A percentile compares a stretch with the other conserved stretches of the same genome.
phyloP scores from a whole-genome alignment of 2,888 invertebrate species.

The Halocaridina rubra region DNA sequence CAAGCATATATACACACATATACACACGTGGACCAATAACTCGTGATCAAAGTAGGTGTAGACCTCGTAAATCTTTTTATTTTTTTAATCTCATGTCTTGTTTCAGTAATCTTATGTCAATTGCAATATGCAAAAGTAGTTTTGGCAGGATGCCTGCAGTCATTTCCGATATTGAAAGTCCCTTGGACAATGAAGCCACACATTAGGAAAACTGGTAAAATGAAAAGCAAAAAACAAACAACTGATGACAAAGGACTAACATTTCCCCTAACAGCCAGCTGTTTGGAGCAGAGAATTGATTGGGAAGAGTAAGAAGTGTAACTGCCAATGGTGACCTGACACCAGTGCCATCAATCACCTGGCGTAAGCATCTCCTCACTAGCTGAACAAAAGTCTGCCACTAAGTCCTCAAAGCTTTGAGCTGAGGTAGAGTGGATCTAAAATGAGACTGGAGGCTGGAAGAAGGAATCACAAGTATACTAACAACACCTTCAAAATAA shows the following conservation, averaged over 20 bases:
- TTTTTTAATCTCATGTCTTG: neutral
- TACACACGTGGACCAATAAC: neutral
- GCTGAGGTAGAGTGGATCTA: slow-evolving; percentile 6
- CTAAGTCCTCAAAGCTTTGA: slow-evolving; percentile 21
- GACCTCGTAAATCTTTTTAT: slow-evolving; percentile 10
- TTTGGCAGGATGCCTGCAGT: slow-evolving; percentile 32
- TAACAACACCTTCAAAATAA: slow-evolving; percentile 55
- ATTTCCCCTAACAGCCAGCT: slow-evolving; percentile 52
- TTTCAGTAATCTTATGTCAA: neutral
- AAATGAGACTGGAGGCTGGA: neutral
- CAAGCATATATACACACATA: neutral
- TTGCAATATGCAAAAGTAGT: neutral
- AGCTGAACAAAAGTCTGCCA: slow-evolving; percentile 10
- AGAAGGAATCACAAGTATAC: slow-evolving; percentile 33
- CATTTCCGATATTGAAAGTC: slow-evolving; percentile 18
- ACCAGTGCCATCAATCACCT: too few species aligned
- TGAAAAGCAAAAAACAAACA: slow-evolving; percentile 6
- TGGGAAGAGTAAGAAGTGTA: slow-evolving; percentile 1
- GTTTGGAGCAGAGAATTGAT: slow-evolving; percentile 40
- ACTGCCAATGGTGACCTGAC: too few species aligned
- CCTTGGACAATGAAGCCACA: slow-evolving; percentile 34
- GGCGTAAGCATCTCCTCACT: too few species aligned
- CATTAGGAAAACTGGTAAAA: neutral
- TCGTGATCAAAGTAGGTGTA: neutral
- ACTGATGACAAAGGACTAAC: slow-evolving; percentile 42